Evolutionary conservation across 2,797 vertebrate genomes (phyloP), one percentile per base, ranked within the genome.

Genomic region (Buphagus erythrorhynchus): DNA sequence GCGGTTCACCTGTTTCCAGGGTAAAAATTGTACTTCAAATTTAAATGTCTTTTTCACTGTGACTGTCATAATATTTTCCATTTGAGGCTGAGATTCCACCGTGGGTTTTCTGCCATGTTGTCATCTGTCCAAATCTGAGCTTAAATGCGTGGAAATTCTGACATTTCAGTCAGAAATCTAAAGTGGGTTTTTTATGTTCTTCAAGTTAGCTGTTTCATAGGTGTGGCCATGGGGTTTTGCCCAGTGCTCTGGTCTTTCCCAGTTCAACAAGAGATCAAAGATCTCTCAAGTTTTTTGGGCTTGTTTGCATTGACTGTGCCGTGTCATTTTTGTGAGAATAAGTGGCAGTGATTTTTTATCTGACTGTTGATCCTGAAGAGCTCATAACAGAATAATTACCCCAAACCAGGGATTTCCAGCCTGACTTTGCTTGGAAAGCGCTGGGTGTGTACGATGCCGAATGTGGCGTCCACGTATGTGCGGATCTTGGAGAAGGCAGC

Each of bases 11-110:
- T 97, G 91, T 85, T 97, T 96, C 67, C 71, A 83, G 59, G 92
- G 80, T 85, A 84, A 94, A 94, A 94, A 91, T 73, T 75, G 62
- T 90, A 59, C 72, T 93, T 95, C 40, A 81, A 83, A 94, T 87
- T 85, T 82, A 92, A 96, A 91, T 88, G 79, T 91, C 73, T 90
- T 94, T 97, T 96, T 90, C 90, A 21, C 58, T 92, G 90, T 92
- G 90, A 86, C 83, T 94, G 91, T 97, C 91, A 82, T 83, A 95
- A 87, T 92, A 95, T 95, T 95, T 96, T 96, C 93, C 93, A 94
- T 78, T 91, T 81, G 95, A 96, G 88, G 58, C 92, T 94, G 91
- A 86, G 93, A 91, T 94, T 95, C 88, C 75, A 65, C 90, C 4
- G 94, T 94, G 93, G 94, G 91, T 95, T 97, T 97, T 96, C 74